Conservation (phyloP, 2,797 vertebrate genomes). For the Pangasius sanitwongsei region DNA sequence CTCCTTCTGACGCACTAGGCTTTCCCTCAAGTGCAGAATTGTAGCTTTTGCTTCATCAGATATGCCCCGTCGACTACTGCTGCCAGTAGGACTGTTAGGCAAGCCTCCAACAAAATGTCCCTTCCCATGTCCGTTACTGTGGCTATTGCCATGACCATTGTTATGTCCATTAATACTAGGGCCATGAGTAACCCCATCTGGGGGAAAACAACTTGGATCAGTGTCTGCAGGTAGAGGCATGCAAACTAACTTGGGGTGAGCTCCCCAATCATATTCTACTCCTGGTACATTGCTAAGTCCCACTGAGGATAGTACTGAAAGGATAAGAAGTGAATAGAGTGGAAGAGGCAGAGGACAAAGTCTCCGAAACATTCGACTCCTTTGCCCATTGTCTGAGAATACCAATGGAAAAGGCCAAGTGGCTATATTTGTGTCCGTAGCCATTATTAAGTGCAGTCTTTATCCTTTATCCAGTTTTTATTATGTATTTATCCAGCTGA, state of each 20-base stretch:
- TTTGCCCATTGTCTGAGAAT: slow-evolving; percentile 46
- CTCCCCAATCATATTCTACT: slow-evolving; percentile 72
- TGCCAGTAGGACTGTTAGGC: slow-evolving; percentile 39
- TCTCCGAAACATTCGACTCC: slow-evolving; percentile 50
- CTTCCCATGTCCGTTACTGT: slow-evolving; percentile 46
- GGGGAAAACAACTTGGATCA: slow-evolving; percentile 76
- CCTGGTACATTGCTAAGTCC: slow-evolving; percentile 63
- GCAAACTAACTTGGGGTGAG: slow-evolving; percentile 82
- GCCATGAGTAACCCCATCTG: slow-evolving; percentile 44
- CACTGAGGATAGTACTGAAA: slow-evolving; percentile 63
- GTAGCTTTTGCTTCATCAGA: slow-evolving; percentile 82
- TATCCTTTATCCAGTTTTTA: neutral
- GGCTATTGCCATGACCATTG: slow-evolving; percentile 46
- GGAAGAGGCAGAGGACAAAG: slow-evolving; percentile 47
- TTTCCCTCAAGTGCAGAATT: slow-evolving; percentile 82
- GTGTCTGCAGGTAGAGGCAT: slow-evolving; percentile 81
- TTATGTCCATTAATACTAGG: slow-evolving; percentile 54
- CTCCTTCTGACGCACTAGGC: slow-evolving; percentile 82
- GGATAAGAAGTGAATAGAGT: slow-evolving; percentile 66
- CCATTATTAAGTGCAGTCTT: slow-evolving; percentile 63
- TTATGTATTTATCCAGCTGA: slow-evolving; percentile 27
- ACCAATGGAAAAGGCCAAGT: slow-evolving; percentile 49
- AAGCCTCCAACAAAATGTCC: slow-evolving; percentile 46
- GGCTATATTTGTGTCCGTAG: slow-evolving; percentile 61
- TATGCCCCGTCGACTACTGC: slow-evolving; percentile 59